Base-by-base conservation (phyloP, 1,140 invertebrate species). In the Zelostemma sp. region DNA sequence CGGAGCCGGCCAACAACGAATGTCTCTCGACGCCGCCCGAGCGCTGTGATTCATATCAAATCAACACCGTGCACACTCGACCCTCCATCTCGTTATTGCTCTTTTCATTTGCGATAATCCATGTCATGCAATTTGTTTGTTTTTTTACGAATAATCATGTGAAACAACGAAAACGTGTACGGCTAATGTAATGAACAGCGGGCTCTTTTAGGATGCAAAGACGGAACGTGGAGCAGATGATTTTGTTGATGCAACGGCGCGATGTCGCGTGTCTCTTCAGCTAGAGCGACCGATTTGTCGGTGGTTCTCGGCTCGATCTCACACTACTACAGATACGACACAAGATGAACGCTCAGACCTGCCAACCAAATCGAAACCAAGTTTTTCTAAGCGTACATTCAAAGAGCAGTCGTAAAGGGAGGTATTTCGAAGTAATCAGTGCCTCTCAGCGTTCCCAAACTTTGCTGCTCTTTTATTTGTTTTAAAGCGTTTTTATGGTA, bases 211-310 rank as follows among this genome's bases (percentile, higher is more conserved):
- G 77, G 78, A 78, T 73, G 50, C 77, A 65, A 74, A 80, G 72
- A 79, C 72, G 76, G 68, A 79, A 80, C 72, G 79, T 80, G 80
- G 77, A 80, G 80, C 78, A 81, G 77, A 81, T 73, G 64, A 78
- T 80, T 73, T 58, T 78, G 58, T 78, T 75, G 73, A 76, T 64
- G 59, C 72, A 79, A 71, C 75, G 65, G 67, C 76, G 72, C 76
- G 73, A 80, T 72, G 73, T 80, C 68, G 76, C 78, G 74, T 79
- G 74, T 74, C 69, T 75, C 73, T 78, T 80, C 74, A 79, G 74
- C 75, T 79, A 79, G 74, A 80, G 74, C 63, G 64, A 62, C 53
- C 61, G 31, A 68, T 56, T 69, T 53, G 41, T 73, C 67, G 65
- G 74, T 74, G 71, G 70, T 48, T 25, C 71, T 69, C 71, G 68